These are phyloP conservation scores for Dasyurus viverrinus DNA, from an alignment of 2,113 vertebrate species.

Conservation along the genomic window DNA sequence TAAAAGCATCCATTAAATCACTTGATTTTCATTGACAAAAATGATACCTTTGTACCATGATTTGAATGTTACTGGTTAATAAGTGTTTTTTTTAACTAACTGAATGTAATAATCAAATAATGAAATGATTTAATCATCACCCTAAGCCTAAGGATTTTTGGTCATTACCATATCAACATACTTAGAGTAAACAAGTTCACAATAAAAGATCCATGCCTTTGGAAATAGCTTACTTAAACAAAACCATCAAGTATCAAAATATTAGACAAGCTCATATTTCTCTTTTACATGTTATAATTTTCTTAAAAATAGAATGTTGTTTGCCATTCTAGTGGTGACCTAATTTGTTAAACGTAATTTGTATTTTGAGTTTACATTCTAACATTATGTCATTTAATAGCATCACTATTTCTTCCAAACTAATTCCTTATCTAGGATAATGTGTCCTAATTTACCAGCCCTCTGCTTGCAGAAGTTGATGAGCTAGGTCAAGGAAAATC, in stretches of 20 bases:
- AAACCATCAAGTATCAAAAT: not conserved
- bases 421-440: not conserved
- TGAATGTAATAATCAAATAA: not conserved
- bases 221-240: not conserved
- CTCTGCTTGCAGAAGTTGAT: not conserved
- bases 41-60: not conserved
- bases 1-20: too few relatives aligned
- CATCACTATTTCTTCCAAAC: not conserved
- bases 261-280: not conserved
- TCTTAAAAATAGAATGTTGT: not conserved
- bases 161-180: not conserved
- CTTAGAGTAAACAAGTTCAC: not conserved
- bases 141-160: not conserved
- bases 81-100: not conserved
- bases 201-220: not conserved
- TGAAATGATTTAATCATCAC: not conserved
- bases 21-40: not conserved
- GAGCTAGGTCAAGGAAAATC: not conserved
- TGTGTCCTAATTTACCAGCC: not conserved
- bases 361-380: constrained; percentile 20
- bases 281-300: not conserved
- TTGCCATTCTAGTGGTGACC: not conserved
- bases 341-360: not conserved
- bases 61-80: not conserved
- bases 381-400: constrained; percentile 12